Evolutionary conservation across 2,888 invertebrate species (phyloP).

Genomic region (Machimus rusticus): DNA sequence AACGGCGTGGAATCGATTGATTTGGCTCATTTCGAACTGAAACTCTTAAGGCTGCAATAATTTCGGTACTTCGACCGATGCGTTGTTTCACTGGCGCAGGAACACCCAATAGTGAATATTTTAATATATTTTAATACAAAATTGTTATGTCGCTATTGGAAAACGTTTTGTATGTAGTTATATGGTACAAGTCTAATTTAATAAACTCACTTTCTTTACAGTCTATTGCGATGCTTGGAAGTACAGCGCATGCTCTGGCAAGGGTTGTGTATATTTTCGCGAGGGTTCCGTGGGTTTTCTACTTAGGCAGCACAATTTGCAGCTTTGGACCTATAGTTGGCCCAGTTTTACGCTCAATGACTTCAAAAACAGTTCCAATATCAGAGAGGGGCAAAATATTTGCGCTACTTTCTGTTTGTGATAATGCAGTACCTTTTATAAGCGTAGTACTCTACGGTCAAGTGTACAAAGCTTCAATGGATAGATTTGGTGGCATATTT

Average conservation of each 20-base stretch:
- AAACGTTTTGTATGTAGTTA: neutral
- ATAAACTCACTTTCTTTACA: constrained; percentile 51
- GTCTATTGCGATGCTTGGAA: constrained; percentile 77
- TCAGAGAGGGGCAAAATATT: constrained; percentile 82
- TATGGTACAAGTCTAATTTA: neutral
- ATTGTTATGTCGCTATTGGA: neutral
- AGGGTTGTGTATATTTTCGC: constrained; percentile 75
- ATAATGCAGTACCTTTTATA: constrained; percentile 79
- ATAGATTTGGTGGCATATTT: constrained; percentile 70
- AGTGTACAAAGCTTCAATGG: constrained; percentile 72
- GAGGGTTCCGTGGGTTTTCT: constrained; percentile 67
- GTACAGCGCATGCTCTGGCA: constrained; percentile 73
- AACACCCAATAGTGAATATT: too few relatives aligned
- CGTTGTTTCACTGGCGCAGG: too few relatives aligned
- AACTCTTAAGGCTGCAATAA: too few relatives aligned
- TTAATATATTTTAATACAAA: too few relatives aligned
- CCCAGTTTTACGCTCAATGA: constrained; percentile 81
- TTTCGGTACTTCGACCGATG: too few relatives aligned
- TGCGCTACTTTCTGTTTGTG: constrained; percentile 79
- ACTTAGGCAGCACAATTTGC: constrained; percentile 75
- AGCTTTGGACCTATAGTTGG: constrained; percentile 81
- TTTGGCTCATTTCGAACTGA: too few relatives aligned
- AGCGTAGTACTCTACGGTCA: constrained; percentile 78
- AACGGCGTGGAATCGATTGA: too few relatives aligned
- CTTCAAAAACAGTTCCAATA: constrained; percentile 77